These are phyloP conservation scores for Rhogogaster chlorosoma DNA, from an alignment of 2,888 invertebrate genomes.

Conservation along the genomic window DNA sequence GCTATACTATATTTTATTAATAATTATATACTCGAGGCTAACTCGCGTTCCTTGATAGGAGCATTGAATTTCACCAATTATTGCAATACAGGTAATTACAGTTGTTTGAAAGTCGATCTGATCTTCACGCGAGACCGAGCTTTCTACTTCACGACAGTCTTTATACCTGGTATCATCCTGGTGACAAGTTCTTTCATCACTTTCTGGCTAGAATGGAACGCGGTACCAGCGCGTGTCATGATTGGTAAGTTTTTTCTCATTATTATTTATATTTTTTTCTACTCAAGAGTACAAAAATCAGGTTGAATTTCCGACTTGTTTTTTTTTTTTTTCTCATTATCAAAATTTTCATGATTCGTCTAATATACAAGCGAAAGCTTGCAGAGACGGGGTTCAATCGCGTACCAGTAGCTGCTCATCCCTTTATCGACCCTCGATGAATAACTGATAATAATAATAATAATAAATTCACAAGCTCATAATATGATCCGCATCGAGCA, in stretches of 20 bases:
- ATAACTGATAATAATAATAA: conserved; percentile 3
- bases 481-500: neutral
- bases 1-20: neutral
- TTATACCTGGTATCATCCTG: conserved; percentile 97
- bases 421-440: neutral
- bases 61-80: neutral
- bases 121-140: conserved; percentile 97
- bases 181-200: conserved; percentile 98
- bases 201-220: conserved; percentile 99
- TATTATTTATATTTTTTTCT: neutral
- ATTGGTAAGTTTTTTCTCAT: conserved; percentile 85
- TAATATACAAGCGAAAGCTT: too few relatives aligned
- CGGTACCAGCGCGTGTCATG: conserved; percentile 97
- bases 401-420: conserved; percentile 18
- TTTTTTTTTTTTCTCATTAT: too few relatives aligned
- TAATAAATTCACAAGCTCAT: neutral
- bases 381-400: neutral
- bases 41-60: neutral
- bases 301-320: too few relatives aligned
- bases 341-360: too few relatives aligned
- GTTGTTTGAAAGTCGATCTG: conserved; percentile 95
- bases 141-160: conserved; percentile 98
- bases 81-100: conserved; percentile 90
- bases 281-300: too few relatives aligned
- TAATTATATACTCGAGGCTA: neutral